Evolutionary conservation across 2,113 vertebrate species (phyloP), one percentile per base, ranked within the genome.

Genomic region (Microtus montanus): DNA sequence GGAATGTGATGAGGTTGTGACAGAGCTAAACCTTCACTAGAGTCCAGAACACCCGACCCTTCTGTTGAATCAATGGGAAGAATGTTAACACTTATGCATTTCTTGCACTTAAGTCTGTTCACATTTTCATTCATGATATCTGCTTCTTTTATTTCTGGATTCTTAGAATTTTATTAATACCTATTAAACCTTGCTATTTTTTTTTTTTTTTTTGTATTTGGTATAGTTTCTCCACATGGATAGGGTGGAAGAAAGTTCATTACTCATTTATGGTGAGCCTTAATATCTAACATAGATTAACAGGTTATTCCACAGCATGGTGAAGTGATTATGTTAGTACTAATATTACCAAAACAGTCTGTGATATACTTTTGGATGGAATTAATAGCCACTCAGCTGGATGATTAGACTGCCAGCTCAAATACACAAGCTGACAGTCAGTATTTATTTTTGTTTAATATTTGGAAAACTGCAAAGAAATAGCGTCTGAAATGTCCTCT

Each of bases 401-500:
- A 89, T 73, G 80, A 89, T 26, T 58, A 68, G 12, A 49, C 77
- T 90, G 77, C 38, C 75, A 95, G 83, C 1, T 33, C 24, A 38
- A 84, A 41, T 14, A n/a, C 41, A 35, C 41, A 73, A 35, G 13
- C 68, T 44, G 7, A 92, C 35, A 92, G 78, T 47, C 14, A 82
- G 1, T 83, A 30, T 90, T 87, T 94, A 77, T 73, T 92, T 58
- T 44, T 52, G 9, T 49, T 91, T 86, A 68, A 38, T 87, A 44
- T 22, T 75, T 35, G 49, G 8, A 92, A 84, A 90, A 85, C 19
- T 84, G 84, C n/a, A 92, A 83, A 93, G n/a, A 77, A 19, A 78
- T 11, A 26, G 66, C 47, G 24, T n/a, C 26, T 75, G 41, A 86
- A 93, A 58, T 79, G 28, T 84, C 7, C 64, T 41, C 35, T 49